Evolutionary conservation across 2,113 vertebrate species (phyloP).

Genomic region (Callithrix jacchus): DNA sequence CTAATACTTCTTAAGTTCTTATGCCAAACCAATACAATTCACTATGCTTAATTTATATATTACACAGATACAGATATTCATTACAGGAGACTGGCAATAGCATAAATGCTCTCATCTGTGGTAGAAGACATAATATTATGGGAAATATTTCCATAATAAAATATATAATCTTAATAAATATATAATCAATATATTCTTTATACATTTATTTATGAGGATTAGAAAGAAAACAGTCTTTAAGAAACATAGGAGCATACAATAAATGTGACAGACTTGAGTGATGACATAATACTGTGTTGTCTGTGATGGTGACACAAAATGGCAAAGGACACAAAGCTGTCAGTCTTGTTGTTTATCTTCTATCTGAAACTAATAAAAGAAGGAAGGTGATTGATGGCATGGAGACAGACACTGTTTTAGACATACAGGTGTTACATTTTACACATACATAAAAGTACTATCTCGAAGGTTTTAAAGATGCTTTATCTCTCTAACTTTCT

Average conservation of each 20-base stretch:
- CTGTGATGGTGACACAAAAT: conserved; percentile 82
- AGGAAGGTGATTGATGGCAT: conserved; percentile 79
- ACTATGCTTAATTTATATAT: neutral
- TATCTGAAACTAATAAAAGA: conserved; percentile 82
- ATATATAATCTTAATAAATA: neutral
- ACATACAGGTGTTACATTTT: conserved; percentile 50
- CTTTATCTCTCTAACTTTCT: conserved; percentile 67
- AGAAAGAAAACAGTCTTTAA: conserved; percentile 78
- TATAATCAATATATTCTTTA: conserved; percentile 52
- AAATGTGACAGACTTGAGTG: conserved; percentile 82
- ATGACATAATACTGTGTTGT: conserved; percentile 83
- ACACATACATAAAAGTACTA: conserved; percentile 57
- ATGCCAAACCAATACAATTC: neutral
- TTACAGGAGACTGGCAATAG: neutral
- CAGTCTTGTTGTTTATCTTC: conserved; percentile 86
- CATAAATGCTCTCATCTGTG: neutral
- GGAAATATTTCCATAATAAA: conserved; percentile 57
- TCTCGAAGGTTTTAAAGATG: conserved; percentile 64
- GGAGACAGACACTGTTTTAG: conserved; percentile 63
- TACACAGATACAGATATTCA: neutral
- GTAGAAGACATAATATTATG: conserved; percentile 29
- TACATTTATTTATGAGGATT: conserved; percentile 61
- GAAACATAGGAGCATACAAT: conserved; percentile 71
- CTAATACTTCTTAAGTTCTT: neutral
- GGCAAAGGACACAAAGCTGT: conserved; percentile 84